These are phyloP conservation scores for Phalacrocorax aristotelis DNA, from an alignment of 2,113 vertebrate genomes.

Conservation along the genomic window DNA sequence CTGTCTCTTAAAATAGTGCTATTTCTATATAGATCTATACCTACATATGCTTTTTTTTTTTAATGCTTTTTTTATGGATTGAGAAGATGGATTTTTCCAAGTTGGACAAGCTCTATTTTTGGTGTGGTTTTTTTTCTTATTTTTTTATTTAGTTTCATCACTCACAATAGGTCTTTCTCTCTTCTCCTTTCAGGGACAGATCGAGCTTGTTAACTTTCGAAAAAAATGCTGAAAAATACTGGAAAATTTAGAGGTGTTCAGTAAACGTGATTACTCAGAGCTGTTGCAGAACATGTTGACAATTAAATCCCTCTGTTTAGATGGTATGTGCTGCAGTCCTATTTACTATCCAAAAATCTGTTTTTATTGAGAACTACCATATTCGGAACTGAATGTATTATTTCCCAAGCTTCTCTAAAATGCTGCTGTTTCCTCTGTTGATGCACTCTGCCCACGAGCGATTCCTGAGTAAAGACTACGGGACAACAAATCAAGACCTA, in stretches of 20 bases:
- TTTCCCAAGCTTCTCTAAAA: neutral
- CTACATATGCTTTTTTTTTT: neutral
- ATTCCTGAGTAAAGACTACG: conserved; percentile 39
- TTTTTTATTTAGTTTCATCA: neutral
- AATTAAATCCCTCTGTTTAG: neutral
- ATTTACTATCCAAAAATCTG: neutral
- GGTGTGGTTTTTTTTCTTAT: no score
- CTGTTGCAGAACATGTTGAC: neutral
- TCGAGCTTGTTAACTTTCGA: neutral
- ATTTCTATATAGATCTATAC: neutral
- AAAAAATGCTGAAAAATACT: neutral
- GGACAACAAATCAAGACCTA: neutral
- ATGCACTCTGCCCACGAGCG: neutral
- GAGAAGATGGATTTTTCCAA: neutral
- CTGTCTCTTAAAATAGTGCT: neutral
- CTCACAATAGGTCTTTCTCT: neutral
- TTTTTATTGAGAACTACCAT: neutral
- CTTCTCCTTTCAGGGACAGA: neutral
- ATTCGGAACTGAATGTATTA: neutral
- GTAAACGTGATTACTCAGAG: neutral
- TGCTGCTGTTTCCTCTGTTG: neutral
- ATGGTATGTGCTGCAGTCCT: neutral
- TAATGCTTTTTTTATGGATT: neutral
- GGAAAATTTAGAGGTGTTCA: neutral
- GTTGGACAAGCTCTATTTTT: neutral